These are phyloP conservation scores for Drosophila sucinea DNA, from an alignment of 1,140 invertebrate genomes.

Conservation along the genomic window DNA sequence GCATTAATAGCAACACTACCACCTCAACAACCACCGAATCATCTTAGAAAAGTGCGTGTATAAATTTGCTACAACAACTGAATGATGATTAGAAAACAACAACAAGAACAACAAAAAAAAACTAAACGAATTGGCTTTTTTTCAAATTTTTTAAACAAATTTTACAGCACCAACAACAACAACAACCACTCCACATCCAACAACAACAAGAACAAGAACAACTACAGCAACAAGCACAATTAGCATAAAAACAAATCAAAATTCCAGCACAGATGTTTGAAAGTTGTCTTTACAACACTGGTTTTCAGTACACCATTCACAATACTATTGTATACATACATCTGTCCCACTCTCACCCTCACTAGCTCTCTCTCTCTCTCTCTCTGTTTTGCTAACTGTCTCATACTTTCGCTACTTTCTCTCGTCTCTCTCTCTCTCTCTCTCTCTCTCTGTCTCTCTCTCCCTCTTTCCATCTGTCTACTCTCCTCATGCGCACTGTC, in stretches of 20 bases:
- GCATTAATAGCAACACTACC: constrained; percentile 26
- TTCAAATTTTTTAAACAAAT: constrained; percentile 44
- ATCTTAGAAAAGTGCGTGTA: constrained; percentile 55
- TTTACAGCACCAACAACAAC: constrained; percentile 36
- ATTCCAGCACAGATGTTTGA: constrained; percentile 33
- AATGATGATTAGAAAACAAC: constrained; percentile 12
- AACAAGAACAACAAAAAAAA: constrained; percentile 1
- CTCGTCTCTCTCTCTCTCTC: constrained; percentile 3
- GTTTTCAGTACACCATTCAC: constrained; percentile 42
- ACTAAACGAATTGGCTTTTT: constrained; percentile 37
- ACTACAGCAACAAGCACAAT: background rate
- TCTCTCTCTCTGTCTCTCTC: background rate
- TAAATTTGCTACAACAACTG: constrained; percentile 75
- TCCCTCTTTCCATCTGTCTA: constrained; percentile 6
- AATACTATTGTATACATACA: constrained; percentile 2
- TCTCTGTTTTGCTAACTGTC: constrained; percentile 7
- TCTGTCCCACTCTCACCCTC: constrained; percentile 2
- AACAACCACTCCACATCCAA: constrained; percentile 23
- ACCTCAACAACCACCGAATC: constrained; percentile 41
- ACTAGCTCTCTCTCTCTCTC: constrained; percentile 3
- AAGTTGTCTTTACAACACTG: constrained; percentile 54
- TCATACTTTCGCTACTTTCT: constrained; percentile 16
- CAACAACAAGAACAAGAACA: constrained; percentile 19
- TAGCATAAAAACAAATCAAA: constrained; percentile 18
- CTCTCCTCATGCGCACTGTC: constrained; percentile 1